Conservation (phyloP, 2,113 vertebrate species). For the Calidris pygmaea region DNA sequence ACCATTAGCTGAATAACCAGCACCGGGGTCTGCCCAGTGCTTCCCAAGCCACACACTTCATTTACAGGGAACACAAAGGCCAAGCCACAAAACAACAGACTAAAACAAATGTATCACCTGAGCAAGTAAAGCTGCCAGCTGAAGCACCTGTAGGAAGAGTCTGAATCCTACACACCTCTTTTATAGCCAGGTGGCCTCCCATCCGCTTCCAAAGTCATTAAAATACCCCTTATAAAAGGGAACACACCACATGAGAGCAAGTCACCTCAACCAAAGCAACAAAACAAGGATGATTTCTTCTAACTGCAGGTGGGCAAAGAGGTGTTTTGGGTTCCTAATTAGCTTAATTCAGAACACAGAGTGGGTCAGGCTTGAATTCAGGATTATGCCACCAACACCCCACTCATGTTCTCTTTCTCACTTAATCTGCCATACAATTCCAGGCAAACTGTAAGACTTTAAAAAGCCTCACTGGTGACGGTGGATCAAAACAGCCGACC, state of each 20-base stretch:
- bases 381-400: background rate
- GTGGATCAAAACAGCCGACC: background rate
- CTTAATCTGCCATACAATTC: background rate
- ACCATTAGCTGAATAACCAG: fast-evolving
- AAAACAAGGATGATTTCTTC: background rate
- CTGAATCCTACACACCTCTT: background rate
- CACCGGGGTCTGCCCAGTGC: fast-evolving
- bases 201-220: background rate
- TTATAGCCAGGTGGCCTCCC: background rate
- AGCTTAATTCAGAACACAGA: background rate
- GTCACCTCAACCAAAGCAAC: background rate
- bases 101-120: background rate
- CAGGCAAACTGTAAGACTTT: background rate
- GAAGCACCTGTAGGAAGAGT: background rate
- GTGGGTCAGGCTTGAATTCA: background rate
- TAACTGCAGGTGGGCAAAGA: background rate
- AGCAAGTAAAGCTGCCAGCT: background rate
- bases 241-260: background rate
- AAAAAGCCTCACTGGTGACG: background rate
- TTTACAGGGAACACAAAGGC: background rate
- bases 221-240: background rate
- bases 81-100: background rate
- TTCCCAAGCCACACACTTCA: background rate
- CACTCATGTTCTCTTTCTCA: background rate
- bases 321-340: background rate